Percentiles rank a stretch among this genome's conserved stretches.
phyloP scores from a whole-genome alignment of 2,113 vertebrate species.

The Budorcas taxicolor region DNA sequence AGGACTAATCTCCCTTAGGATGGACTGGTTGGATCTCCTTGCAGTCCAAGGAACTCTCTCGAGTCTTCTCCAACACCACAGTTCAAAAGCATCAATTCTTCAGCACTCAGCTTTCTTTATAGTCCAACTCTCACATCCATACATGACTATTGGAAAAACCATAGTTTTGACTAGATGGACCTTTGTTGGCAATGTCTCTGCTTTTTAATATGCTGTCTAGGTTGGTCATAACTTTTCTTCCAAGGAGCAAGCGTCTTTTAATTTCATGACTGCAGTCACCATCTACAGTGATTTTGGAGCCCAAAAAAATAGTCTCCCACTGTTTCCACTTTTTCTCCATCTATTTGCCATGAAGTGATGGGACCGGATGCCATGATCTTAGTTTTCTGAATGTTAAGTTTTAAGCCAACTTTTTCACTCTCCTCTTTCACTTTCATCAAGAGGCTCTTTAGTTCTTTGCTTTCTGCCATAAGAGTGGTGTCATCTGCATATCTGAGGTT shows the following conservation, averaged over 20 bases:
- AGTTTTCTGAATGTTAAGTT: neutral
- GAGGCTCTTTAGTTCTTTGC: neutral
- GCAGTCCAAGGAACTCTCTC: neutral
- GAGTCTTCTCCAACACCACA: neutral
- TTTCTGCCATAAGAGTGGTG: neutral
- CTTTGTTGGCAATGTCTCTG: neutral
- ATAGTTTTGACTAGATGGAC: neutral
- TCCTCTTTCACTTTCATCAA: neutral
- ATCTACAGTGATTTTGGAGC: neutral
- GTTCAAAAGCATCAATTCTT: neutral
- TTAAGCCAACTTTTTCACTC: neutral
- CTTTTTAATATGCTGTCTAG: neutral
- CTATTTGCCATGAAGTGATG: neutral
- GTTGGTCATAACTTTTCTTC: neutral
- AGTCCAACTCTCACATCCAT: neutral
- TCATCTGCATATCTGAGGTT: neutral
- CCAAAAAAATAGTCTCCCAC: rapidly evolving
- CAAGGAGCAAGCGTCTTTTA: neutral
- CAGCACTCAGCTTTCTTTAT: rapidly evolving
- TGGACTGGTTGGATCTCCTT: neutral
- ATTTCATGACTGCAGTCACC: neutral
- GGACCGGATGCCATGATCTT: neutral
- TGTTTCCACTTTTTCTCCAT: neutral
- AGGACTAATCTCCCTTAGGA: neutral
- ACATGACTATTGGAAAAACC: neutral